Evolutionary conservation across 2,888 invertebrate species (phyloP).

Genomic region (Onthophagus sagittarius): DNA sequence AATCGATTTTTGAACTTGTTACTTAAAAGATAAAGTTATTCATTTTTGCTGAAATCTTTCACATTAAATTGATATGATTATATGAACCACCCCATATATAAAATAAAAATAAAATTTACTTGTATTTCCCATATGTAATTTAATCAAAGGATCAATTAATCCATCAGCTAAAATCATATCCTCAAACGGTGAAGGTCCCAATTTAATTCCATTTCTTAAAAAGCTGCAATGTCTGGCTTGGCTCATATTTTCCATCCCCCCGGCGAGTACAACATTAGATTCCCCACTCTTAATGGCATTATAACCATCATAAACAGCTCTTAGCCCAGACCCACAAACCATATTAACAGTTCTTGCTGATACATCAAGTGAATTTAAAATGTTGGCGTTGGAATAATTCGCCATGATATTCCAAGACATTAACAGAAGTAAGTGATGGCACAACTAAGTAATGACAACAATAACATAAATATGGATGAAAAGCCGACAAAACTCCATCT

Average conservation of each 20-base stretch:
- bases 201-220: conserved; percentile 61
- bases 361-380: conserved; percentile 69
- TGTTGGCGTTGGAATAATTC: no score
- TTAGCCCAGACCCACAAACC: conserved; percentile 95
- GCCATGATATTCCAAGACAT: no score
- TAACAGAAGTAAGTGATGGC: no score
- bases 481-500: no score
- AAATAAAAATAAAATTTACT: conserved; percentile 46
- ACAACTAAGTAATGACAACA: no score
- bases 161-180: conserved; percentile 70
- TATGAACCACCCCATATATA: no score
- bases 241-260: conserved; percentile 83
- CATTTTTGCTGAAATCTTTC: no score
- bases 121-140: conserved; percentile 77
- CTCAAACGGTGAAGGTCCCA: conserved; percentile 48
- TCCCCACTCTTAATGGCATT: conserved; percentile 66
- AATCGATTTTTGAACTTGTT: no score
- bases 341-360: conserved; percentile 89
- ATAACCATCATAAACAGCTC: conserved; percentile 64
- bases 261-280: conserved; percentile 65
- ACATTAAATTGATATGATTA: no score
- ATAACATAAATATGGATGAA: no score
- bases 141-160: conserved; percentile 69
- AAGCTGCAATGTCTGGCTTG: conserved; percentile 65
- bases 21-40: no score